Evolutionary conservation across 2,888 invertebrate genomes (phyloP), one percentile per base, ranked within the genome.

Genomic region (Parnassius apollo): DNA sequence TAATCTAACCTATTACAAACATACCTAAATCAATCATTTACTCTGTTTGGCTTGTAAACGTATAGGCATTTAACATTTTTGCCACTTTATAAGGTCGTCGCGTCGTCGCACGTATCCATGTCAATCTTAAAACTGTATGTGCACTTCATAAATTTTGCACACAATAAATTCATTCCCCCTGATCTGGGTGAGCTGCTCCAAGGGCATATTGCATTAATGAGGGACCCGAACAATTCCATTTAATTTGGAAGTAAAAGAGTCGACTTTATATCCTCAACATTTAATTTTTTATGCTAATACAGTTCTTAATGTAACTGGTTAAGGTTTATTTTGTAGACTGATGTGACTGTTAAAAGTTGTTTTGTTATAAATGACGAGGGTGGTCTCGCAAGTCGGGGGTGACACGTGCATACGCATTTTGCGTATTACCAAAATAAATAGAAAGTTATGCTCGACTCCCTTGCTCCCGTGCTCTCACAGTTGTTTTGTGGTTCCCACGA

Each of bases 391-490:
- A 74, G 75, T 72, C 69, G 78, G 77, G 80, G 79, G 77, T 65
- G 84, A 83, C 89, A 86, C 90, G 90, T 91, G 90, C 86, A 49
- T 49, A 49, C 49, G 18, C 49, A 87, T 88, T 87, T 87, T 85
- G 88, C 81, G 87, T 86, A 87, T 87, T 86, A 86, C 85, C 88
- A 82, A 88, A 90, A 91, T 89, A 91, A 91, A 90, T 89, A 88
- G 76, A 75, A 69, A 73, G 75, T 76, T 78, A 76, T 74, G 70
- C 68, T 57, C 73, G 74, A 69, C 71, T 77, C 76, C 75, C 71
- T 72, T 80, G 80, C 78, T 80, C 81, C 66, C 66, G 64, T 76
- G 10, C 49, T 13, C 11, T 13, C 13, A n/a, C 13, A 18, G 49
- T 13, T 80, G 76, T 80, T 80, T 75, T 67, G 75, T 73, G 78